These are phyloP conservation scores for Liparis tanakae DNA, from an alignment of 2,797 vertebrate species.

Conservation along the genomic window DNA sequence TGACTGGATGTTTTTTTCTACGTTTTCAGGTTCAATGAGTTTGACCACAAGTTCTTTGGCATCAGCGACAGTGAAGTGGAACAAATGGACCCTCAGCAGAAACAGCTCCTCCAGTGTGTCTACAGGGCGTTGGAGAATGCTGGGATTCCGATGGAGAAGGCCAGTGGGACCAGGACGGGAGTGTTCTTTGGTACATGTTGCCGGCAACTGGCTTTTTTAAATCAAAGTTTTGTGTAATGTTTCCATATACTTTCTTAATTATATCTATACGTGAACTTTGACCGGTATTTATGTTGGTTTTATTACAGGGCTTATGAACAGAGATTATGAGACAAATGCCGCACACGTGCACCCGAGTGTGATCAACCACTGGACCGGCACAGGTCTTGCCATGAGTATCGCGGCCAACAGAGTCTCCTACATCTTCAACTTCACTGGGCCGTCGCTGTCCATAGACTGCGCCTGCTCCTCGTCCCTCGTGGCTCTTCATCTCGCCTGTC, in stretches of 20 bases:
- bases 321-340: constrained; percentile 83
- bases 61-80: constrained; percentile 85
- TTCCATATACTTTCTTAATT: neutral
- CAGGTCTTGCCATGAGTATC: constrained; percentile 86
- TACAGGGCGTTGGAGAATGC: constrained; percentile 87
- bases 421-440: constrained; percentile 89
- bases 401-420: constrained; percentile 90
- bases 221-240: neutral
- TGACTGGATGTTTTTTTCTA: neutral
- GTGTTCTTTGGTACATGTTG: constrained; percentile 83
- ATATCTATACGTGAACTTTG: neutral
- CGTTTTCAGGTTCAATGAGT: constrained; percentile 83
- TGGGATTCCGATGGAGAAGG: constrained; percentile 83
- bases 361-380: constrained; percentile 86
- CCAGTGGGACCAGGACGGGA: constrained; percentile 85
- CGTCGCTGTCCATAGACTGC: constrained; percentile 85
- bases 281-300: constrained; percentile 10
- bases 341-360: constrained; percentile 62
- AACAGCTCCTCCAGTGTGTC: constrained; percentile 86
- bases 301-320: constrained; percentile 88
- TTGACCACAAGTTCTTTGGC: constrained; percentile 88
- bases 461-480: constrained; percentile 90
- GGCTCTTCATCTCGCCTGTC: constrained; percentile 86
- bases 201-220: neutral
- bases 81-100: constrained; percentile 88